Percentiles rank a stretch among this genome's conserved stretches.
Evolutionary conservation across 1,140 invertebrate species (phyloP).

Genomic region (Diabrotica undecimpunctata): DNA sequence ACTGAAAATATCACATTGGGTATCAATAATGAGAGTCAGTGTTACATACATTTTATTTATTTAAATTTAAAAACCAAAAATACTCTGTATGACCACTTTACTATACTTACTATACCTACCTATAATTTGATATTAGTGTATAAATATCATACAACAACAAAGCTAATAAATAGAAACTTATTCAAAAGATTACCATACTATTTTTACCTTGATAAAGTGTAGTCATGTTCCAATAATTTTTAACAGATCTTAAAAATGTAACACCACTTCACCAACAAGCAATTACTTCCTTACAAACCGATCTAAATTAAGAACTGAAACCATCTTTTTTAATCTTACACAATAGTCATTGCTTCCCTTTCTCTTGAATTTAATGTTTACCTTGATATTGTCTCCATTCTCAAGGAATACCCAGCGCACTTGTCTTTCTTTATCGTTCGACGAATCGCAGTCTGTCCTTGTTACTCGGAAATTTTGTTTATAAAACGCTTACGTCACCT

Average conservation of each 20-base stretch:
- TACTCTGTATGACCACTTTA: too few relatives aligned
- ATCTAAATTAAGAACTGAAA: not conserved
- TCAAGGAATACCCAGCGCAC: constrained; percentile 11
- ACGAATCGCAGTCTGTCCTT: not conserved
- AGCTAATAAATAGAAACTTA: too few relatives aligned
- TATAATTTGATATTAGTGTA: too few relatives aligned
- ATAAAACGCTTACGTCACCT: not conserved
- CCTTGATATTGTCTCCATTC: constrained; percentile 8
- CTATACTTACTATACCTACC: too few relatives aligned
- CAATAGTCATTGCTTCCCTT: not conserved
- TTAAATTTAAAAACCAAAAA: too few relatives aligned
- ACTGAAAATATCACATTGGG: too few relatives aligned
- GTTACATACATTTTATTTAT: too few relatives aligned
- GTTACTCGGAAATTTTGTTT: constrained; percentile 2
- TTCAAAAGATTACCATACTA: too few relatives aligned
- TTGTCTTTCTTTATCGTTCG: constrained; percentile 10
- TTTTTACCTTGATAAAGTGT: not conserved
- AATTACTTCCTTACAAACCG: too few relatives aligned
- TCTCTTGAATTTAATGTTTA: not conserved
- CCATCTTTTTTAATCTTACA: not conserved
- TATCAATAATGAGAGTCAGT: too few relatives aligned
- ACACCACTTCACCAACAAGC: too few relatives aligned
- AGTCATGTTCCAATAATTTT: not conserved
- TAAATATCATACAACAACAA: too few relatives aligned
- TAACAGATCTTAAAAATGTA: not conserved